phyloP scores from a whole-genome alignment of 1,140 invertebrate genomes.

The Atta texana region DNA sequence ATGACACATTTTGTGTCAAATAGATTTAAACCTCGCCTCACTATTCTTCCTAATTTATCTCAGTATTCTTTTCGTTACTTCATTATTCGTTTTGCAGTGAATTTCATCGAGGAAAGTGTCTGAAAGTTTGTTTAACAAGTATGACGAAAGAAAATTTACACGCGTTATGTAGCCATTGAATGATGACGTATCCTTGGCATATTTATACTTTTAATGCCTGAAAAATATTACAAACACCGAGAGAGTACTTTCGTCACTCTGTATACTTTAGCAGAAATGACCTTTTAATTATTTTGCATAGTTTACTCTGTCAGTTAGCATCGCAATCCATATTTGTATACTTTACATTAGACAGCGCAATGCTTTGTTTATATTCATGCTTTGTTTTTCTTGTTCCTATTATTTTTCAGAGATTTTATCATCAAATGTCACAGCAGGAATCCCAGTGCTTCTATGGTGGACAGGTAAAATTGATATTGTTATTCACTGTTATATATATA shows the following conservation, averaged over 20 bases:
- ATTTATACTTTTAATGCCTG: neutral
- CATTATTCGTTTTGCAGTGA: neutral
- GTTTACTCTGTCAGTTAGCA: neutral
- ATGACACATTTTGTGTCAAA: constrained; percentile 65
- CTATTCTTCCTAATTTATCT: constrained; percentile 13
- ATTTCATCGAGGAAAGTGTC: neutral
- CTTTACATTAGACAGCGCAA: constrained; percentile 30
- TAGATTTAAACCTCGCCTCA: constrained; percentile 16
- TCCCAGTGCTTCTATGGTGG: constrained; percentile 90
- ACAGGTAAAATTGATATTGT: constrained; percentile 86
- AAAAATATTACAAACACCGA: neutral
- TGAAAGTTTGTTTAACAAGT: neutral
- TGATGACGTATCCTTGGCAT: neutral
- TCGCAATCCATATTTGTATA: constrained; percentile 31
- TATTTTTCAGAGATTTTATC: constrained; percentile 86
- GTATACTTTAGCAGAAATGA: neutral
- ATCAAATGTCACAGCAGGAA: constrained; percentile 93
- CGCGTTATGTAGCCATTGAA: neutral
- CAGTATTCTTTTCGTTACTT: neutral
- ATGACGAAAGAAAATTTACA: constrained; percentile 6
- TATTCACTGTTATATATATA: neutral
- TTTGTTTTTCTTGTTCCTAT: constrained; percentile 74
- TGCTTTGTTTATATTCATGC: constrained; percentile 65
- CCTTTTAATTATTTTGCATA: neutral
- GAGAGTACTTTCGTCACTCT: neutral